Percentiles rank a stretch among this genome's conserved stretches.
These are phyloP conservation scores for Drosophila cognata DNA, from an alignment of 2,888 invertebrate species.

Conservation along the genomic window DNA sequence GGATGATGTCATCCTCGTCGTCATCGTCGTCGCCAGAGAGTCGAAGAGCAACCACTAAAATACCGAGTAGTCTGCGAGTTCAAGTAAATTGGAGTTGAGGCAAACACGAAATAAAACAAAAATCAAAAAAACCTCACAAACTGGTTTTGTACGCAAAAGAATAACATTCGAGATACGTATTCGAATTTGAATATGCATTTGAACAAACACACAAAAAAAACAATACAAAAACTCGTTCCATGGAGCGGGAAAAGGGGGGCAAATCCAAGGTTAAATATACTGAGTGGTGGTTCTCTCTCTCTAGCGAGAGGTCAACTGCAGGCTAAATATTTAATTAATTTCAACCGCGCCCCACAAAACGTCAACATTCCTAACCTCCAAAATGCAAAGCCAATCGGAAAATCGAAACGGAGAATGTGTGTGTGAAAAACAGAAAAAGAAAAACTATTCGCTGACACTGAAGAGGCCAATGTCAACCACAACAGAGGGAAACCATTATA, in stretches of 20 bases:
- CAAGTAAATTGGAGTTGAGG: slow-evolving; percentile 61
- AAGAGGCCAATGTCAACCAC: slow-evolving; percentile 47
- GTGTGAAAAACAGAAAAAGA: background rate
- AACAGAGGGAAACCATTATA: background rate
- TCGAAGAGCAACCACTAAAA: slow-evolving; percentile 35
- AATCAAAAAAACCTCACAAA: slow-evolving; percentile 51
- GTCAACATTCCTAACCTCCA: slow-evolving; percentile 55
- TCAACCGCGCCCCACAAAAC: slow-evolving; percentile 64
- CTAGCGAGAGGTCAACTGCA: slow-evolving; percentile 65
- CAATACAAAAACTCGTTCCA: slow-evolving; percentile 33
- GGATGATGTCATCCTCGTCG: slow-evolving; percentile 68
- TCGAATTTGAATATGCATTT: slow-evolving; percentile 37
- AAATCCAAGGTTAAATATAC: slow-evolving; percentile 71
- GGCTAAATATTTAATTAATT: slow-evolving; percentile 66
- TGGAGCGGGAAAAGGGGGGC: slow-evolving; percentile 36
- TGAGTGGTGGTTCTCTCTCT: background rate
- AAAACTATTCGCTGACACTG: slow-evolving; percentile 32
- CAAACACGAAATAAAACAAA: slow-evolving; percentile 20
- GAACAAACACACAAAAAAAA: slow-evolving; percentile 35
- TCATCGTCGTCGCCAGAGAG: slow-evolving; percentile 39
- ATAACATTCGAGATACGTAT: slow-evolving; percentile 49
- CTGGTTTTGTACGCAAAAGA: slow-evolving; percentile 60
- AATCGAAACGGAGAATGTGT: slow-evolving; percentile 29
- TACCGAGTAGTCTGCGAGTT: slow-evolving; percentile 26
- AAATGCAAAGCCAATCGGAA: slow-evolving; percentile 13